Evolutionary conservation across 2,797 vertebrate species (phyloP).

Genomic region (Cossypha caffra): DNA sequence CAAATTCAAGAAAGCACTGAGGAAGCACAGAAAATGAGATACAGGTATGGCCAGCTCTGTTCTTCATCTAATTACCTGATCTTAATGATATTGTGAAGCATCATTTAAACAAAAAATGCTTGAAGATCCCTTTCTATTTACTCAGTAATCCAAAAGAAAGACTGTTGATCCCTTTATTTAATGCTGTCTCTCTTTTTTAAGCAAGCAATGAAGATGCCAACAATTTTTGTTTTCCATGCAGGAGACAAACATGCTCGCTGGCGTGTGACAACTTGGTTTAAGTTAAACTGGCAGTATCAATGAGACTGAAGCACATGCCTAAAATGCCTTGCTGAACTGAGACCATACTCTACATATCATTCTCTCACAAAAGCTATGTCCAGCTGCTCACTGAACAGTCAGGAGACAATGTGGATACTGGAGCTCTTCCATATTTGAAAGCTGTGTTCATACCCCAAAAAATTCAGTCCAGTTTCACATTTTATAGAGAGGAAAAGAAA

Average conservation of each 20-base stretch:
- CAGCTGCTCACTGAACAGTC: slow-evolving; percentile 34
- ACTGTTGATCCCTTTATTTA: not conserved
- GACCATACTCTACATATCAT: slow-evolving; percentile 35
- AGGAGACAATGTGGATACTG: not conserved
- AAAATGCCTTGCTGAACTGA: slow-evolving; percentile 34
- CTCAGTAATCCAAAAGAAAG: not conserved
- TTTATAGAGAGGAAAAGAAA: not conserved
- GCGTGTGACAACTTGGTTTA: not conserved
- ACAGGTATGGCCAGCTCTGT: not conserved
- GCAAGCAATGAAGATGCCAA: not conserved
- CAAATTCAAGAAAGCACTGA: not conserved
- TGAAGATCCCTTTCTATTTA: not conserved
- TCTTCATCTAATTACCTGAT: not conserved
- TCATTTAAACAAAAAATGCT: not conserved
- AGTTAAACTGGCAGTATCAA: not conserved
- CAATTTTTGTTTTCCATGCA: not conserved
- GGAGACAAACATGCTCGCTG: not conserved
- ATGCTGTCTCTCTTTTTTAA: not conserved
- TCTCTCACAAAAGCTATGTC: slow-evolving; percentile 17
- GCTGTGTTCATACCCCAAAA: not conserved
- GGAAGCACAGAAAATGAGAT: not conserved
- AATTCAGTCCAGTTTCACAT: not conserved
- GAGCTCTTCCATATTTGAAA: slow-evolving; percentile 48
- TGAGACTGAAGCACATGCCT: slow-evolving; percentile 7
- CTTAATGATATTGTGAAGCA: not conserved